Conservation (phyloP, 2,888 invertebrate species). For the Prosopocoilus inquinatus region DNA sequence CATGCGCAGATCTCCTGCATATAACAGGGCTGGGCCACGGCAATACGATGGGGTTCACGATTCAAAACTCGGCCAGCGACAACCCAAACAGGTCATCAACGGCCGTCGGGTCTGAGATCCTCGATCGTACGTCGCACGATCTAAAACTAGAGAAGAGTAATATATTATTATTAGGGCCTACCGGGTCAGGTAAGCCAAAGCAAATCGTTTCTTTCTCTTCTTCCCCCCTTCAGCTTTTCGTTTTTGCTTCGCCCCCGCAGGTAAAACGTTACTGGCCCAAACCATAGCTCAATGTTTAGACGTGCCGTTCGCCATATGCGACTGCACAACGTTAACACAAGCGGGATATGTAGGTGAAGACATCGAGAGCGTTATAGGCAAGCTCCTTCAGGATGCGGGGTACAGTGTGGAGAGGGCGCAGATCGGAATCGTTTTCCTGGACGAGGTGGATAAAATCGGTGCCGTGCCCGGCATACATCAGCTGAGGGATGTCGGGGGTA, state of each 20-base stretch:
- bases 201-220: not conserved
- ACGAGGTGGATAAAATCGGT: conserved; percentile 99
- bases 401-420: conserved; percentile 97
- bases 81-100: conserved; percentile 33
- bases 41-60: conserved; percentile 59
- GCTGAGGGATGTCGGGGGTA: conserved; percentile 89
- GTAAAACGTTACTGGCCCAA: conserved; percentile 95
- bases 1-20: conserved; percentile 75
- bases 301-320: conserved; percentile 98
- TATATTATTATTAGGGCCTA: conserved; percentile 93
- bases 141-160: conserved; percentile 93
- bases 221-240: conserved; percentile 5
- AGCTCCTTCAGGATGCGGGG: conserved; percentile 93
- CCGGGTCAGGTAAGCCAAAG: conserved; percentile 78
- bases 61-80: conserved; percentile 46
- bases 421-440: conserved; percentile 96
- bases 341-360: conserved; percentile 99
- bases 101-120: conserved; percentile 69
- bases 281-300: conserved; percentile 96
- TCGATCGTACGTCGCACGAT: conserved; percentile 79
- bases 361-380: conserved; percentile 97
- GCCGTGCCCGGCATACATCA: conserved; percentile 94
- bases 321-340: conserved; percentile 94
- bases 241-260: conserved; percentile 48
- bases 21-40: conserved; percentile 75